These are phyloP conservation scores for Sarcophaga peregrina DNA, from an alignment of 1,140 invertebrate genomes.

Conservation along the genomic window DNA sequence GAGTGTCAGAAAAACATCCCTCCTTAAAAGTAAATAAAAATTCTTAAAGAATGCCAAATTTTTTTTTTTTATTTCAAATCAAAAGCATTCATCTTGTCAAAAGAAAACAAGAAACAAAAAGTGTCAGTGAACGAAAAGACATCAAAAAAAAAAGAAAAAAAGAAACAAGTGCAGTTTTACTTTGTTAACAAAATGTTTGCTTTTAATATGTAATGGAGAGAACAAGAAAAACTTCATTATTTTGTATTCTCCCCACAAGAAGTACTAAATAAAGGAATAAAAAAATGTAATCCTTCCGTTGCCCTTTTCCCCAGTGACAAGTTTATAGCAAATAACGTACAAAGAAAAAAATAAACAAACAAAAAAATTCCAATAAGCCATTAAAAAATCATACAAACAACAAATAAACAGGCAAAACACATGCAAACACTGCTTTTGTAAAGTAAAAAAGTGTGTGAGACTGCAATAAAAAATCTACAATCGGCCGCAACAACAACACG, in stretches of 20 bases:
- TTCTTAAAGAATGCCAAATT: background rate
- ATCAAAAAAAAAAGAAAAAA: background rate
- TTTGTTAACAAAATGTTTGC: background rate
- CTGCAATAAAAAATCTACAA: slow-evolving; percentile 17
- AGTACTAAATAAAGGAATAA: background rate
- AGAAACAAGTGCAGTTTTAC: background rate
- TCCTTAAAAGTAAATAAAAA: background rate
- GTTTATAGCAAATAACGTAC: background rate
- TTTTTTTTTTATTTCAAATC: background rate
- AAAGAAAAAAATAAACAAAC: background rate
- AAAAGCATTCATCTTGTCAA: slow-evolving; percentile 9
- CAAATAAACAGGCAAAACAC: slow-evolving; percentile 12
- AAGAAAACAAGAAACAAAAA: background rate
- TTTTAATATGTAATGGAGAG: background rate
- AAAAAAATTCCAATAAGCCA: background rate
- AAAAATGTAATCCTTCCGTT: background rate
- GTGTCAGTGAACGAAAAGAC: background rate
- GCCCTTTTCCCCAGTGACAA: no score
- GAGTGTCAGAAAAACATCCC: background rate
- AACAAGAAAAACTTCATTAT: background rate
- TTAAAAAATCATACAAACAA: slow-evolving; percentile 4
- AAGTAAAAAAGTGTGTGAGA: background rate
- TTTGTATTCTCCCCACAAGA: background rate
- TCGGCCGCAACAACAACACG: background rate
- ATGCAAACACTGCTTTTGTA: background rate